These are phyloP conservation scores for Drosophila mayri DNA, from an alignment of 1,140 invertebrate genomes.

Conservation along the genomic window DNA sequence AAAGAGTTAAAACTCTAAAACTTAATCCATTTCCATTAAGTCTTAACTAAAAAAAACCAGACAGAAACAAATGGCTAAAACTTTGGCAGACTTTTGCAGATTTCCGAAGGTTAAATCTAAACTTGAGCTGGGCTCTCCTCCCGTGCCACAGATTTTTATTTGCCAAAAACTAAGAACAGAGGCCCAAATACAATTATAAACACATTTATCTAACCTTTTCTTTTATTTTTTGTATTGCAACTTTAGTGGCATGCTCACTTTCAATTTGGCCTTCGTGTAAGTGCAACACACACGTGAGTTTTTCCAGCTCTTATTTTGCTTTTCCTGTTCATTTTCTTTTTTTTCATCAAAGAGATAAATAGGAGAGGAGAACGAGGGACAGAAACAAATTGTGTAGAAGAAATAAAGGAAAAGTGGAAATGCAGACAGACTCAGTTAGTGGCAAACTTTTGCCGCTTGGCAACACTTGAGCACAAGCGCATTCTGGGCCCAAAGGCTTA, in stretches of 20 bases:
- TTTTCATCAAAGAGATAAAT: background rate
- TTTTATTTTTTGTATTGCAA: constrained; percentile 5
- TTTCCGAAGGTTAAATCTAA: constrained; percentile 12
- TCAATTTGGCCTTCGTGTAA: constrained; percentile 71
- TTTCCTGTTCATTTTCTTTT: background rate
- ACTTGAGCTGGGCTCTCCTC: background rate
- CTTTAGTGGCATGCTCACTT: constrained; percentile 60
- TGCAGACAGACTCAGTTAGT: constrained; percentile 36
- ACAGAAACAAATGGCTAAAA: constrained; percentile 16
- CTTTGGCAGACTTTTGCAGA: constrained; percentile 12
- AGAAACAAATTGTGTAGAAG: constrained; percentile 51
- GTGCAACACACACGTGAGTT: constrained; percentile 25
- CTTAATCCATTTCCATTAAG: background rate
- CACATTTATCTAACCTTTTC: constrained; percentile 55
- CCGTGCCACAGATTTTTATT: background rate
- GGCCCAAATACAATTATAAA: constrained; percentile 69
- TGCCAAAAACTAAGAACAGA: constrained; percentile 25
- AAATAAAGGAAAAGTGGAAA: constrained; percentile 28
- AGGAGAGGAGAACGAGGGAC: background rate
- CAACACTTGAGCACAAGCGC: constrained; percentile 61
- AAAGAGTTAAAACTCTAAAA: too few relatives aligned
- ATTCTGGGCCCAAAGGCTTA: constrained; percentile 58
- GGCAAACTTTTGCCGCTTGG: constrained; percentile 70
- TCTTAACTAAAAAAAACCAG: constrained; percentile 1
- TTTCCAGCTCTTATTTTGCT: constrained; percentile 1